Conservation (phyloP, 2,888 invertebrate species). For the Pandemis corylana region DNA sequence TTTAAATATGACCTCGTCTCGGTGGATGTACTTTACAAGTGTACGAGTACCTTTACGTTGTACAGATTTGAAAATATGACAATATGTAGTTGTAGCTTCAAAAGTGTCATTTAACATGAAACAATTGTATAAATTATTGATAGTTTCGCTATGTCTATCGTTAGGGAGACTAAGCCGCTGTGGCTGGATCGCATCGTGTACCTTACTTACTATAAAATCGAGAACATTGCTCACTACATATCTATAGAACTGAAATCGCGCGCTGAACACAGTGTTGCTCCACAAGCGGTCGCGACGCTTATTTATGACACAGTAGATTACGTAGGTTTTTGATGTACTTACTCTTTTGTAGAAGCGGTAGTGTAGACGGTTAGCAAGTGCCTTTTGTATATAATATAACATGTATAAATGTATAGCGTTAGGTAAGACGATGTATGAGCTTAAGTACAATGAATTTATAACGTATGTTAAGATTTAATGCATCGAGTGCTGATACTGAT, state of each 20-base stretch:
- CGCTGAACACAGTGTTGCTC: slow-evolving; percentile 1
- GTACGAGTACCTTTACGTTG: not conserved
- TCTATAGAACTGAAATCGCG: slow-evolving; percentile 7
- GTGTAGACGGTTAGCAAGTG: slow-evolving; percentile 41
- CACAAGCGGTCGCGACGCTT: slow-evolving; percentile 7
- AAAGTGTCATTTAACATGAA: not conserved
- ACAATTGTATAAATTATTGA: not conserved
- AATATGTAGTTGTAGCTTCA: not conserved
- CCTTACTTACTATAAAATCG: not conserved
- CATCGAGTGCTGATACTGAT: slow-evolving; percentile 18
- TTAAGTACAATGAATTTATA: slow-evolving; percentile 66
- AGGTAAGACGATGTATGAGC: slow-evolving; percentile 39
- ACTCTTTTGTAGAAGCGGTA: slow-evolving; percentile 25
- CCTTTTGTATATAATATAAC: slow-evolving; percentile 42
- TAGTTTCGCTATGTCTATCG: not conserved
- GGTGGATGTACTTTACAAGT: not conserved
- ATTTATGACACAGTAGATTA: slow-evolving; percentile 29
- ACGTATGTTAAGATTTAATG: slow-evolving; percentile 44
- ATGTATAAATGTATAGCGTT: slow-evolving; percentile 23
- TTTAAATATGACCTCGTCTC: not conserved
- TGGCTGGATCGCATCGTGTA: not conserved
- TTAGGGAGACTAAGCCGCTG: not conserved
- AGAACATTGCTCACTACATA: slow-evolving; percentile 23
- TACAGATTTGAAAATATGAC: slow-evolving; percentile 6
- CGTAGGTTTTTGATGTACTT: slow-evolving; percentile 43